Base-by-base conservation (phyloP, 2,888 invertebrate genomes). In the Pachliopta kotzebuea region DNA sequence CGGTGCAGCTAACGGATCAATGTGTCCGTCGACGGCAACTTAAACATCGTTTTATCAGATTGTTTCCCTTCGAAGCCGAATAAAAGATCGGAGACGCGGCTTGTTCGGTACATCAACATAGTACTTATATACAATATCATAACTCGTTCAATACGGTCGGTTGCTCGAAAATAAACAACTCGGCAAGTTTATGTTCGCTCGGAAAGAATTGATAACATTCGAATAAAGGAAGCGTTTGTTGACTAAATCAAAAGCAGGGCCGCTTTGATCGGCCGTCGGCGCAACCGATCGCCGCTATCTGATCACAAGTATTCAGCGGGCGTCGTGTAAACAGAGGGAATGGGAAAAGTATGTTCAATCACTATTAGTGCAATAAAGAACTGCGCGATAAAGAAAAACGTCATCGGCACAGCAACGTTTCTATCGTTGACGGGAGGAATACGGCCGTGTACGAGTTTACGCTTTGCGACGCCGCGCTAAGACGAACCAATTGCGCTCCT, bases 331-430 rank as follows among this genome's bases (percentile, higher is more conserved):
- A 66, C 62, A 59, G 60, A 77, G 79, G 75, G 72, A 70, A 69
- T 79, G 78, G 71, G 76, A 77, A 77, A 81, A 76, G 76, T 72
- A 74, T 76, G 78, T 79, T 77, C 79, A 78, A 81, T 81, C 80
- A 77, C 79, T 83, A 82, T 84, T 79, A 80, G 81, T 72, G 73
- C 76, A 76, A 81, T 79, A 83, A 82, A 78, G 73, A 77, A 74
- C 69, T 67, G 72, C 66, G 71, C 76, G 80, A 74, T 77, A 77
- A 75, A 79, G 76, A 75, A 75, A 74, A 76, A 72, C 70, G 77
- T 76, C 78, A 78, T 76, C 72, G 77, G 76, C 80, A 78, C 80
- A 79, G 81, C 80, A 82, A 79, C 83, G 81, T 76, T 72, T 71
- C 75, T 74, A 81, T 80, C 80, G 81, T 82, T 78, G 78, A 76